Base-by-base conservation (phyloP, 2,888 invertebrate species). In the Chrysolina oricalcia region DNA sequence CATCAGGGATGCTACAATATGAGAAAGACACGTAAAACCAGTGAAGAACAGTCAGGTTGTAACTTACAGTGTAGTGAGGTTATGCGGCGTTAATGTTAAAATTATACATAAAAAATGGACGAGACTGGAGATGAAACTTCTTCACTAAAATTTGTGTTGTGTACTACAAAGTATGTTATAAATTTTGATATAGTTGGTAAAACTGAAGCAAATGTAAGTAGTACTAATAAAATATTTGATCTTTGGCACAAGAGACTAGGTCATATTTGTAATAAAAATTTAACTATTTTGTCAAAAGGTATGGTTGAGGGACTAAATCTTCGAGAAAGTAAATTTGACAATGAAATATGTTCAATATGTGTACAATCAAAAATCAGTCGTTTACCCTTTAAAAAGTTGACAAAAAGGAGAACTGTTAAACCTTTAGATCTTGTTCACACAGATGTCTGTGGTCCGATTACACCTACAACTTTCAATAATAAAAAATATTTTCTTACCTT, bases 241-340 rank as follows among this genome's bases (percentile, higher is more conserved):
- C 8, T 48, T 48, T 48, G 46, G 46, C 46, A n/a, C 5, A 48
- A 48, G 46, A 48, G n/a, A 48, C 46, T 48, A 48, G 46, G 46
- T 48, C 46, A 48, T 48, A 48, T 48, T n/a, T 48, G 63, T n/a
- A 63, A 27, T 63, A 63, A 27, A 27, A 63, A 63, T n/a, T 27
- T 35, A 17, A 23, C 17, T 17, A 40, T 35, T 17, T 40, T 63
- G n/a, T 63, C 17, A 9, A 27, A 35, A 35, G 35, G 35, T 63
- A 63, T 63, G 62, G 62, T 63, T 63, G 63, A 63, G 15, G 63
- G 35, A 35, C 27, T 63, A 40, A 63, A 63, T 35, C n/a, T 63
- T n/a, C 27, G n/a, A 35, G 40, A 35, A 23, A 27, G 17, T 63
- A 10, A 63, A 35, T 63, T 9, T 35, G 35, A 63, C 11, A n/a